Evolutionary conservation across 2,797 vertebrate species (phyloP).

Genomic region (Pantherophis vulpinus): DNA sequence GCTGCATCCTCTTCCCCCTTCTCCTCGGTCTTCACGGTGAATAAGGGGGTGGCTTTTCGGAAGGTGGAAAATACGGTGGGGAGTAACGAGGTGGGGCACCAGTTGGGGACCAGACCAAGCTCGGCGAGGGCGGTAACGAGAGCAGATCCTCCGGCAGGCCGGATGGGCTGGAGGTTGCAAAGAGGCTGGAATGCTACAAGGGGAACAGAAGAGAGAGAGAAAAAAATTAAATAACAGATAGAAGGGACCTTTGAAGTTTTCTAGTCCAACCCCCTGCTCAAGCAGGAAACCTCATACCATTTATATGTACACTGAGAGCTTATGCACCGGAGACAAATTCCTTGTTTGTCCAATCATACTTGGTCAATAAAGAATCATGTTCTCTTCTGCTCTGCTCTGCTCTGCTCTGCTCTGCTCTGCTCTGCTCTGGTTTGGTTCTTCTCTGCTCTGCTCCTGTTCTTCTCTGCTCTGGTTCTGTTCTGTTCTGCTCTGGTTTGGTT

Average conservation of each 20-base stretch:
- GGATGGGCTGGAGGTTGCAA: conserved; percentile 82
- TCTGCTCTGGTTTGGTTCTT: too few relatives aligned
- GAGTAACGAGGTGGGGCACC: conserved; percentile 88
- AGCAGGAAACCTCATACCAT: not conserved
- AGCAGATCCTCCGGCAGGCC: conserved; percentile 87
- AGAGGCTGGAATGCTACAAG: conserved; percentile 83
- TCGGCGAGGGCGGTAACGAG: conserved; percentile 86
- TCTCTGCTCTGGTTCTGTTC: too few relatives aligned
- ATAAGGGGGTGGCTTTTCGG: conserved; percentile 97
- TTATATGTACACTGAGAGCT: not conserved
- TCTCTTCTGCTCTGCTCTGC: not conserved
- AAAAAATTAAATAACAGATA: not conserved
- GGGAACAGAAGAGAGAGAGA: not conserved
- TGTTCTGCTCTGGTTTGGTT: too few relatives aligned
- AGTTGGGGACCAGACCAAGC: conserved; percentile 91
- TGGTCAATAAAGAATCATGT: not conserved
- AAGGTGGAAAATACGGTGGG: conserved; percentile 91
- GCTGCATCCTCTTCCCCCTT: conserved; percentile 2
- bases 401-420: not conserved
- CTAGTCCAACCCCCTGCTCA: not conserved
- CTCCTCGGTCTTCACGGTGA: conserved; percentile 77
- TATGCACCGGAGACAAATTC: not conserved
- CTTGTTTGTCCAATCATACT: not conserved
- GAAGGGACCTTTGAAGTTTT: not conserved
- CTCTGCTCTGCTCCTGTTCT: not conserved